These are phyloP conservation scores for Germaria angustata DNA, from an alignment of 2,888 invertebrate genomes.

Conservation along the genomic window DNA sequence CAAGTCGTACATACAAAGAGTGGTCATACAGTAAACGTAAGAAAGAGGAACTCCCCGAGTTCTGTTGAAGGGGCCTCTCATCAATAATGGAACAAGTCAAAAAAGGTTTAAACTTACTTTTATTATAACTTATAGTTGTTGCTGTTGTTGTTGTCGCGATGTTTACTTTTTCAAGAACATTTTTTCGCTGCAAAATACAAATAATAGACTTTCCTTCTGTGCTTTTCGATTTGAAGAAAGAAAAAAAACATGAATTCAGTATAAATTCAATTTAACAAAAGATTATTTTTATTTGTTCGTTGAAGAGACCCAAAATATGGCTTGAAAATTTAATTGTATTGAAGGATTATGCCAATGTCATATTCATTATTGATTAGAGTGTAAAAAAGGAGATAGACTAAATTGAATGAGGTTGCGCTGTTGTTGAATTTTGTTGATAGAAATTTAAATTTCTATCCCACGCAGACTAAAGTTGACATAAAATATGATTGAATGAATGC, in stretches of 20 bases:
- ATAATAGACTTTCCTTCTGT: conserved; percentile 22
- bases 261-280: conserved; percentile 49
- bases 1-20: neutral
- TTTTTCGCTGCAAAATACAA: conserved; percentile 37
- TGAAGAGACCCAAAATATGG: conserved; percentile 45
- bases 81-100: conserved; percentile 26
- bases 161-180: conserved; percentile 54
- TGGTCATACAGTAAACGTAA: neutral
- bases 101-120: conserved; percentile 54
- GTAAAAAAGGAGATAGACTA: conserved; percentile 1
- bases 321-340: conserved; percentile 56
- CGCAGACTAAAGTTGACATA: conserved; percentile 22
- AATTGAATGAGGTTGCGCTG: neutral
- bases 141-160: conserved; percentile 28
- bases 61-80: conserved; percentile 29
- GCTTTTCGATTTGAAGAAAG: conserved; percentile 7
- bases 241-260: conserved; percentile 3
- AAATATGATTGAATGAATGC: conserved; percentile 35
- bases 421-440: neutral
- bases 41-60: neutral
- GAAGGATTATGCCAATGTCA: conserved; percentile 61
- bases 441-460: conserved; percentile 32
- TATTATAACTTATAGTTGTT: conserved; percentile 9
- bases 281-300: conserved; percentile 7
- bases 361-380: conserved; percentile 56